These are phyloP conservation scores for Acleris literana DNA, from an alignment of 2,888 invertebrate genomes.

Conservation along the genomic window DNA sequence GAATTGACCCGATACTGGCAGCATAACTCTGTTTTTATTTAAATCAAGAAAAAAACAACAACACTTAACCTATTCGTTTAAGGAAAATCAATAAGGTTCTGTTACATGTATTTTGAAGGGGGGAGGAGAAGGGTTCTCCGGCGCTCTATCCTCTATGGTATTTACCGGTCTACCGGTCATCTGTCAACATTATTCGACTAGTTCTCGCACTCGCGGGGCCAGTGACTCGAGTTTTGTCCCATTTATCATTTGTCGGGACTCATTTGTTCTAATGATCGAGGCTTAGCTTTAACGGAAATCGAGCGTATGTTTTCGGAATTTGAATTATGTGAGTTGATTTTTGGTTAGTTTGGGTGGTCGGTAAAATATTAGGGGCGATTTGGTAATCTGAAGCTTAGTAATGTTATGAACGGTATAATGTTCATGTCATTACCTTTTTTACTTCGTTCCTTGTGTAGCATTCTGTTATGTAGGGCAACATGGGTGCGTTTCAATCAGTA, in stretches of 20 bases:
- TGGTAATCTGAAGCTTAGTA: neutral
- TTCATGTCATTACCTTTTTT: too few species aligned
- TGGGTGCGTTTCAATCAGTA: too few species aligned
- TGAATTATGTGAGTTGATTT: conserved; percentile 10
- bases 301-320: conserved; percentile 15
- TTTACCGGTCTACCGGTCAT: conserved; percentile 40
- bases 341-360: neutral
- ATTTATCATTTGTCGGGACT: conserved; percentile 41
- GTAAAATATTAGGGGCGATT: neutral
- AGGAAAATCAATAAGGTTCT: conserved; percentile 19
- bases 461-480: too few species aligned
- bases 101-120: conserved; percentile 12
- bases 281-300: conserved; percentile 23
- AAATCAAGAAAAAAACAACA: too few species aligned
- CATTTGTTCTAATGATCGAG: conserved; percentile 40
- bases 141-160: conserved; percentile 34
- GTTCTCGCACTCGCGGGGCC: conserved; percentile 30
- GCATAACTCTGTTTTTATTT: too few species aligned
- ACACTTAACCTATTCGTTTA: too few species aligned
- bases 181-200: conserved; percentile 37
- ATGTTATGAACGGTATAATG: too few species aligned
- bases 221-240: conserved; percentile 31
- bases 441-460: too few species aligned
- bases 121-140: conserved; percentile 7
- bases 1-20: too few species aligned